phyloP scores from a whole-genome alignment of 2,113 vertebrate genomes.

The Brachypodius melanocephalos region DNA sequence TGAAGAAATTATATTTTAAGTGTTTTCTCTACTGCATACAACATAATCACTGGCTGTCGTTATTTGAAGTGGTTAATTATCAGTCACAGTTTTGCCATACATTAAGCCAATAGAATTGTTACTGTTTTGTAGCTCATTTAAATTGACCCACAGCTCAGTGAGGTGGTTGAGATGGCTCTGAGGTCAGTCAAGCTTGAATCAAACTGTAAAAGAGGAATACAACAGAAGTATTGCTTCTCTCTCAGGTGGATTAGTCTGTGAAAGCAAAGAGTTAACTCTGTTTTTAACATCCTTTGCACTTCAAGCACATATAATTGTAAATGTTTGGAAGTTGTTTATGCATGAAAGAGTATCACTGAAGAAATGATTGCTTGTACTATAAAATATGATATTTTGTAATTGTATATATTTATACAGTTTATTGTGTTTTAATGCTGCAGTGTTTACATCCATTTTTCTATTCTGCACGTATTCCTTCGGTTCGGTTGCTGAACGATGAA shows the following conservation, averaged over 20 bases:
- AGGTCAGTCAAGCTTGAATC: background rate
- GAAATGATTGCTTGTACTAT: background rate
- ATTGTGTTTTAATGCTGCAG: background rate
- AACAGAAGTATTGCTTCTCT: background rate
- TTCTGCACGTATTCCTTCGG: background rate
- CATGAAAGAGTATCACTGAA: background rate
- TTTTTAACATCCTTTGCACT: background rate
- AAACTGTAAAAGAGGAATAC: background rate
- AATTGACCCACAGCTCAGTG: background rate
- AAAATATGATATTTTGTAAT: background rate
- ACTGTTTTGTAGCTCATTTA: background rate
- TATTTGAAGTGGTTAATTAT: background rate
- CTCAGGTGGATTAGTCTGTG: background rate
- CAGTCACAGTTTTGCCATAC: background rate
- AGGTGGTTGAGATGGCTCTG: background rate
- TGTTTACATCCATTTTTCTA: background rate
- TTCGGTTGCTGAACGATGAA: background rate
- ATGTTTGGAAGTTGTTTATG: background rate
- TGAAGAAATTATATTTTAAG: background rate
- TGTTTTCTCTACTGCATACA: background rate
- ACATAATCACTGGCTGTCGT: background rate
- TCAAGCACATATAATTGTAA: background rate
- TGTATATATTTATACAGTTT: background rate
- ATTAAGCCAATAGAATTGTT: background rate
- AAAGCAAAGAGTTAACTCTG: background rate